Evolutionary conservation across 2,113 vertebrate species (phyloP).

Genomic region (Pteruthius melanotis): DNA sequence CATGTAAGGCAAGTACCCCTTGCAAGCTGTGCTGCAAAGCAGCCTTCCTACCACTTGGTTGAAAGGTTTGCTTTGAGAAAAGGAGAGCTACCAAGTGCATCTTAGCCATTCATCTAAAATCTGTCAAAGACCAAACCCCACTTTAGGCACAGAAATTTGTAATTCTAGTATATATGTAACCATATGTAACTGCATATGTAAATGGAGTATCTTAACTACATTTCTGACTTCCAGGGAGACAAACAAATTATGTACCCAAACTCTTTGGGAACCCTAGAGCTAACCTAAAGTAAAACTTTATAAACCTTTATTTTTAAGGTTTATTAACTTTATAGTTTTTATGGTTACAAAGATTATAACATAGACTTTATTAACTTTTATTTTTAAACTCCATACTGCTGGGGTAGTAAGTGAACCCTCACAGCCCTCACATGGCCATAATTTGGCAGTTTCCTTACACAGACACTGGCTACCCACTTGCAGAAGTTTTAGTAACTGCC

Average conservation of each 20-base stretch:
- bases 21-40: background rate
- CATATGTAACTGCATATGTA: background rate
- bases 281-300: background rate
- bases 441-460: background rate
- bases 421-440: background rate
- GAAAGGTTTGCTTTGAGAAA: background rate
- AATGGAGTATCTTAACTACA: background rate
- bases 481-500: background rate
- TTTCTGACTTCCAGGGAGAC: background rate
- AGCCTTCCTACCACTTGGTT: accelerated
- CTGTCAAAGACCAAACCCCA: background rate
- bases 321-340: background rate
- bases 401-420: background rate
- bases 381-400: background rate
- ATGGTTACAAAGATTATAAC: background rate
- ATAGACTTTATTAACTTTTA: background rate
- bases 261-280: background rate
- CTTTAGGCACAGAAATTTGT: background rate
- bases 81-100: background rate
- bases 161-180: background rate
- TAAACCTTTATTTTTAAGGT: background rate
- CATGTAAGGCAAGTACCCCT: background rate
- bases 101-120: background rate
- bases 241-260: background rate
- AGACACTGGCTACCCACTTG: accelerated